phyloP scores from a whole-genome alignment of 2,888 invertebrate species.

The Callosobruchus maculatus region DNA sequence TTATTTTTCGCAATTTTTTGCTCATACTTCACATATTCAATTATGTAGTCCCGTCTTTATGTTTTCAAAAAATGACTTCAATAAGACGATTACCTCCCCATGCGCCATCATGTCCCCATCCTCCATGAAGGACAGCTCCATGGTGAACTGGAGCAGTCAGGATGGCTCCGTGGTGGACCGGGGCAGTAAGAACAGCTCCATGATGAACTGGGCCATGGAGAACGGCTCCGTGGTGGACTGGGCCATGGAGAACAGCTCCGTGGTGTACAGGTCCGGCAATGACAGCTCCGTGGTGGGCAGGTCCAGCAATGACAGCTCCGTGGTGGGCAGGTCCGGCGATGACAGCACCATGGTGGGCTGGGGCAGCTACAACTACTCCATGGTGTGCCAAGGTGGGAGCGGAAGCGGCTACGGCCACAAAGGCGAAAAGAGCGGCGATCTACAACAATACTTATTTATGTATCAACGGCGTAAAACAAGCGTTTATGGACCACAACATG shows the following conservation, averaged over 20 bases:
- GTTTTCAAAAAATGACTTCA: too few species aligned
- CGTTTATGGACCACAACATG: too few species aligned
- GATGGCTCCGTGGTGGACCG: slow-evolving; percentile 18
- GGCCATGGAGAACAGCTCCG: slow-evolving; percentile 16
- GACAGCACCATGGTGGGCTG: slow-evolving; percentile 3
- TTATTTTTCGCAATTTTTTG: too few species aligned
- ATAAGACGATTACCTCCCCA: neutral
- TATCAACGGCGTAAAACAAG: too few species aligned
- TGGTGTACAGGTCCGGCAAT: slow-evolving; percentile 19
- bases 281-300: slow-evolving; percentile 19
- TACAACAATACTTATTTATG: too few species aligned
- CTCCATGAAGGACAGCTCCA: slow-evolving; percentile 5
- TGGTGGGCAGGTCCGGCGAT: slow-evolving; percentile 21
- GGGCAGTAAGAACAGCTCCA: slow-evolving; percentile 23
- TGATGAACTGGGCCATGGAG: slow-evolving; percentile 20
- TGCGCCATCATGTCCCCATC: slow-evolving; percentile 6
- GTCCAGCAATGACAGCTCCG: slow-evolving; percentile 23
- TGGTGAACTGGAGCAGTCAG: slow-evolving; percentile 18
- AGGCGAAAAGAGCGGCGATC: slow-evolving; percentile 22
- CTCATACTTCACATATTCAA: too few species aligned
- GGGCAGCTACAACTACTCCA: slow-evolving; percentile 17
- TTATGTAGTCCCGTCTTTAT: too few species aligned
- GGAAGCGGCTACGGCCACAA: slow-evolving; percentile 25
- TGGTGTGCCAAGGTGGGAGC: slow-evolving; percentile 15
- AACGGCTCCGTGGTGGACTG: slow-evolving; percentile 3